Percentiles rank a stretch among this genome's conserved stretches.
Conservation (phyloP, 1,140 invertebrate species). For the Ridgeia piscesae region DNA sequence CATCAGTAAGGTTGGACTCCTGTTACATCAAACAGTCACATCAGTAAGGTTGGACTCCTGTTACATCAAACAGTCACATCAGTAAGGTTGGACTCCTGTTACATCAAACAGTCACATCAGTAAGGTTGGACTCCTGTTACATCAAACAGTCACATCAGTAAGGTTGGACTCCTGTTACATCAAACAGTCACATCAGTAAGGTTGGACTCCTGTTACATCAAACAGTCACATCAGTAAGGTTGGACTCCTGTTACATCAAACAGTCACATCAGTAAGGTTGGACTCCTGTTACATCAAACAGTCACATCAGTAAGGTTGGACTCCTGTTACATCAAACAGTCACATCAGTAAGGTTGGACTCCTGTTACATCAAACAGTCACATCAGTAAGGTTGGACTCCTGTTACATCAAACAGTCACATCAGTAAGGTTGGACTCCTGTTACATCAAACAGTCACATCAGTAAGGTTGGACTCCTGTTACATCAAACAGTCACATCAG, state of each 20-base stretch:
- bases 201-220: conserved; percentile 75
- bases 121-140: conserved; percentile 79
- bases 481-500: conserved; percentile 30
- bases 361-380: conserved; percentile 59
- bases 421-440: conserved; percentile 81
- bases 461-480: conserved; percentile 82
- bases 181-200: not conserved
- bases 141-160: not conserved
- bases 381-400: conserved; percentile 77
- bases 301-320: conserved; percentile 66
- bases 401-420: conserved; percentile 52
- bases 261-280: conserved; percentile 62
- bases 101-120: conserved; percentile 30
- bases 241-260: conserved; percentile 71
- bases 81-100: conserved; percentile 82
- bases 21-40: conserved; percentile 52
- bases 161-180: conserved; percentile 76
- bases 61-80: conserved; percentile 35
- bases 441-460: conserved; percentile 35
- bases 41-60: conserved; percentile 81
- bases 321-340: conserved; percentile 65
- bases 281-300: conserved; percentile 68
- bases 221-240: conserved; percentile 57
- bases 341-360: conserved; percentile 73
- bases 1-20: conserved; percentile 77